These are phyloP conservation scores for Aix galericulata DNA, from an alignment of 2,113 vertebrate species.

Conservation along the genomic window DNA sequence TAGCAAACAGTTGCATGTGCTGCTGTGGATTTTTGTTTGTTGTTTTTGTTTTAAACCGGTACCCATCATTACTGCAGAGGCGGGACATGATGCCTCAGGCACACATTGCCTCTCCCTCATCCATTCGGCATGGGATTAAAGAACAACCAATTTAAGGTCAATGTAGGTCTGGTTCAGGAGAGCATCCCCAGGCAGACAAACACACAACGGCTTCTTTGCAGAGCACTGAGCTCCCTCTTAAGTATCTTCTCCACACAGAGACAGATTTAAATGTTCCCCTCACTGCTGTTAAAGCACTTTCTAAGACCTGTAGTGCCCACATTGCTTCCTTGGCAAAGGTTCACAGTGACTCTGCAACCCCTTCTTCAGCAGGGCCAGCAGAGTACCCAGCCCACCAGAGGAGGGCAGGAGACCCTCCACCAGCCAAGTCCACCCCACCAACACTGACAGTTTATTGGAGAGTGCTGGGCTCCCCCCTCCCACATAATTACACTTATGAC, in stretches of 20 bases:
- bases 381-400: no score
- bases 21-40: no score
- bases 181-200: background rate
- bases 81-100: background rate
- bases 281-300: background rate
- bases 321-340: background rate
- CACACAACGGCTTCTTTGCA: rapidly evolving
- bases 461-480: background rate
- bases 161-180: background rate
- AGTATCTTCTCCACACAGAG: background rate
- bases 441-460: background rate
- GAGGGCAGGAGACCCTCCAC: no score
- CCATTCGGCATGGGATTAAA: background rate
- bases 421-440: no score
- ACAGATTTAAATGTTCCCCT: background rate
- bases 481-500: background rate
- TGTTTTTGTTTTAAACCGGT: background rate
- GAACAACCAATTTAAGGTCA: background rate
- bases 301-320: background rate
- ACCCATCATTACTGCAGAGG: background rate
- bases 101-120: background rate
- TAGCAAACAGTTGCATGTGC: background rate
- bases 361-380: no score
- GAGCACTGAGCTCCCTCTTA: background rate
- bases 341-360: background rate